A percentile compares a stretch with the other conserved stretches of the same genome.
phyloP scores from a whole-genome alignment of 2,888 invertebrate species.

The Coleophora deauratella region DNA sequence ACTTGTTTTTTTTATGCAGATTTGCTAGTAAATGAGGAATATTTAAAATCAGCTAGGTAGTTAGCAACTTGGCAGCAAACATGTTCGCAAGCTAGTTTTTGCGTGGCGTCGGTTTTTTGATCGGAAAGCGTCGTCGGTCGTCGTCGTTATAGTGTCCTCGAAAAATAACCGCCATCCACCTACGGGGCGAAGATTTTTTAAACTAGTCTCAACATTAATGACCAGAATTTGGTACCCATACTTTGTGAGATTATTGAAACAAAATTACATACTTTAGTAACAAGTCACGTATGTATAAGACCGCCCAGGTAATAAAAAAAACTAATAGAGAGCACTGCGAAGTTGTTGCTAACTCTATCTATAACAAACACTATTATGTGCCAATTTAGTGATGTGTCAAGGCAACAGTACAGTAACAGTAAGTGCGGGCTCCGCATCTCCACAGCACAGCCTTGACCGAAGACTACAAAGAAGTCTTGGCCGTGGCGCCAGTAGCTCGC shows the following conservation, averaged over 20 bases:
- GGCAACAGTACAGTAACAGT: constrained; percentile 34
- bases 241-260: too few relatives aligned
- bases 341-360: too few relatives aligned
- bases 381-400: constrained; percentile 52
- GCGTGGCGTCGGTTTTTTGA: constrained; percentile 23
- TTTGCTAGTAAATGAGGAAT: too few relatives aligned
- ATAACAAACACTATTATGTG: constrained; percentile 15
- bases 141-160: constrained; percentile 36
- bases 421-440: constrained; percentile 51
- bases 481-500: background rate
- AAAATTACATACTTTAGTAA: too few relatives aligned
- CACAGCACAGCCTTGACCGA: constrained; percentile 63
- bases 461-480: constrained; percentile 26
- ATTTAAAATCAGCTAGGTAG: constrained; percentile 21
- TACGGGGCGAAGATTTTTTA: background rate
- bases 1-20: background rate
- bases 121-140: too few relatives aligned
- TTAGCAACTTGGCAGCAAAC: constrained; percentile 25
- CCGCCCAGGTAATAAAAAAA: too few relatives aligned
- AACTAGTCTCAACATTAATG: constrained; percentile 4
- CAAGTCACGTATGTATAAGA: too few relatives aligned
- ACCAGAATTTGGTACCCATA: too few relatives aligned
- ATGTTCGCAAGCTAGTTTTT: constrained; percentile 54
- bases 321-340: too few relatives aligned
- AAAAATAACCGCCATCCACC: constrained; percentile 59